Base-by-base conservation (phyloP, 2,113 vertebrate species). In the Phocoena sinus region DNA sequence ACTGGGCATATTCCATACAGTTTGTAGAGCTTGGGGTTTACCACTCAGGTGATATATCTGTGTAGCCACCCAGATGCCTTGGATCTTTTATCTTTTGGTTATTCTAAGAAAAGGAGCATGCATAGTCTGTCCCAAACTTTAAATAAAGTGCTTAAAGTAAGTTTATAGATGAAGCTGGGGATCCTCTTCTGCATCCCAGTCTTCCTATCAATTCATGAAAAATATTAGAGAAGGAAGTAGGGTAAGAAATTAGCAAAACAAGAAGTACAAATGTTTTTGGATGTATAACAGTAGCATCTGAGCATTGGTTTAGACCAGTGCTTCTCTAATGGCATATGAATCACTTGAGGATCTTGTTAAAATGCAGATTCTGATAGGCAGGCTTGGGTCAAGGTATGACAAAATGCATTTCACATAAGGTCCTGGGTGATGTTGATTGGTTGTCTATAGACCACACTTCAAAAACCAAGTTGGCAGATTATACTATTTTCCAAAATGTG, bases 151-250 rank as follows among this genome's bases (percentile, higher is more conserved):
- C 7, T 74, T 7, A 80, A 76, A 21, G 8, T 36, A 36, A 76
- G n/a, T 77, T 65, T 86, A 47, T 31, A 81, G 14, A 60, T 65
- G 67, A 71, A 86, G 8, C 21, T 88, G 17, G 4, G 1, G 6
- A 70, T 93, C 18, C 13, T 56, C 4, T 83, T 89, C 17, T 73
- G 6, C 17, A 58, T 77, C 11, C 60, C 38, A 68, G 6, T 67
- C 9, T 89, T 96, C 9, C 38, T 93, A 33, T 44, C 25, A 92
- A 79, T 94, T 91, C 65, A 70, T 89, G 17, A 79, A 79, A 95
- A 88, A 33, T 83, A 85, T 63, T 47, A 68, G 11, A 88, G 28
- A 90, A 26, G 31, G 1, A 76, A 94, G 6, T 41, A 76, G 9
- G 17, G n/a, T 44, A 76, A 74, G 18, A 96, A 91, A 85, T 88